phyloP scores from a whole-genome alignment of 2,797 vertebrate species.

The Anabacerthia variegaticeps region DNA sequence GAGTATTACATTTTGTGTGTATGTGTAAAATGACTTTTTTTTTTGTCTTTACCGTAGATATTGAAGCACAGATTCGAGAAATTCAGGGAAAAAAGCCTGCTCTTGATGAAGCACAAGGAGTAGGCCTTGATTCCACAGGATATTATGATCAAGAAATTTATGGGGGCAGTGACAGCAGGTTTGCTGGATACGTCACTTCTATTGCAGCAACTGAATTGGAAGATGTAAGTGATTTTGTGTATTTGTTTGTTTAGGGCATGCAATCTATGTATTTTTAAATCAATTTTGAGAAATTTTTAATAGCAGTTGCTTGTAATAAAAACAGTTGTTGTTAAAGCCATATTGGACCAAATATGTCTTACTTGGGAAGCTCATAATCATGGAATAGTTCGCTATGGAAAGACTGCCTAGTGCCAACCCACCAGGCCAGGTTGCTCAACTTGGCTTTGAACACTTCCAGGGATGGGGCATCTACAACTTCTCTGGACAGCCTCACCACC shows the following conservation, averaged over 20 bases:
- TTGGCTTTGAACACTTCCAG: not conserved
- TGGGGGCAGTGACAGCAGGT: constrained; percentile 95
- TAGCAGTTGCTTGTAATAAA: not conserved
- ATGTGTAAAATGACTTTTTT: not conserved
- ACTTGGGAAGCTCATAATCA: not conserved
- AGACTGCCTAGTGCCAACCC: fast-evolving
- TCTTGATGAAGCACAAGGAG: constrained; percentile 91
- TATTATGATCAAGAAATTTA: constrained; percentile 98
- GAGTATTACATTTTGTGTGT: not conserved
- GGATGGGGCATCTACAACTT: not conserved
- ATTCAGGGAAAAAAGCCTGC: constrained; percentile 96
- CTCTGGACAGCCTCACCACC: not conserved
- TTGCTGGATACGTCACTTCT: constrained; percentile 96
- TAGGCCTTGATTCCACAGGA: constrained; percentile 96
- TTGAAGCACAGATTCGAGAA: constrained; percentile 98
- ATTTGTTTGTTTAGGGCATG: not conserved
- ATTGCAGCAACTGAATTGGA: constrained; percentile 98
- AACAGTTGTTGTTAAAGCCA: not conserved
- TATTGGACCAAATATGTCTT: not conserved
- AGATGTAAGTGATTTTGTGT: constrained; percentile 83
- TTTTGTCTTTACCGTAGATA: constrained; percentile 75
- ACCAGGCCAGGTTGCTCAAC: not conserved
- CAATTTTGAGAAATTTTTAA: not conserved
- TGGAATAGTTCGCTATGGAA: not conserved
- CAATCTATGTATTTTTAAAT: not conserved